Base-by-base conservation (phyloP, 2,797 vertebrate species). In the Spinus olivaceus region DNA sequence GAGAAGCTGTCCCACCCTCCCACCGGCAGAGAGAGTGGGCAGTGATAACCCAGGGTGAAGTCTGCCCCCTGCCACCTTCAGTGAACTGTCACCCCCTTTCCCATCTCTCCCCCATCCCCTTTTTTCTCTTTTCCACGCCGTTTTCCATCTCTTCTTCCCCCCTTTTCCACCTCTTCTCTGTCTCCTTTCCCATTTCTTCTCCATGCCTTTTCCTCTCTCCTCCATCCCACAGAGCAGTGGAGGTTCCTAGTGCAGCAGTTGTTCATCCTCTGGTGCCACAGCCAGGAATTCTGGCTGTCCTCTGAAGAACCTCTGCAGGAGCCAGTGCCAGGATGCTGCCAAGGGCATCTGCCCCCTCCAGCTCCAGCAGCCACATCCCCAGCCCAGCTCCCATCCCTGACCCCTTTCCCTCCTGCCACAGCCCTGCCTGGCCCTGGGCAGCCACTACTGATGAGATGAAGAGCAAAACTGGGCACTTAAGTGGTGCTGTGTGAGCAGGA, bases 251-350 rank as follows among this genome's bases (percentile, higher is more conserved):
- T 4, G 35, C 86, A 82, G 79, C 49, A 50, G 13, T 0, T 44
- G 20, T 24, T 33, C 64, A 50, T 46, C 9, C 1, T 23, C 37
- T 74, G 51, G n/a, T 22, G 33, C 24, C 35, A 51, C 3, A 44
- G 70, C 56, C 30, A 13, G 9, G 19, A 80, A 35, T 17, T 32
- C 72, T 70, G 54, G 2, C 41, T 81, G 49, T 60, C 12, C 47
- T 67, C 33, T 49, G 57, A 19, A 17, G 57, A 69, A 25, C 33
- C 22, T 14, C 60, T 74, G 60, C 56, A 77, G 76, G 49, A 70
- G 65, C 19, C 0, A 4, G 35, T 14, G 64, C 59, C 0, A 0
- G 18, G 56, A 19, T 50, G 42, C 14, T 32, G 35, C 33, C 1
- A 2, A 50, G 64, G 10, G 12, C 20, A 6, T 44, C 56, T 76